phyloP scores from a whole-genome alignment of 2,888 invertebrate species.

The Xiphydria camelus region DNA sequence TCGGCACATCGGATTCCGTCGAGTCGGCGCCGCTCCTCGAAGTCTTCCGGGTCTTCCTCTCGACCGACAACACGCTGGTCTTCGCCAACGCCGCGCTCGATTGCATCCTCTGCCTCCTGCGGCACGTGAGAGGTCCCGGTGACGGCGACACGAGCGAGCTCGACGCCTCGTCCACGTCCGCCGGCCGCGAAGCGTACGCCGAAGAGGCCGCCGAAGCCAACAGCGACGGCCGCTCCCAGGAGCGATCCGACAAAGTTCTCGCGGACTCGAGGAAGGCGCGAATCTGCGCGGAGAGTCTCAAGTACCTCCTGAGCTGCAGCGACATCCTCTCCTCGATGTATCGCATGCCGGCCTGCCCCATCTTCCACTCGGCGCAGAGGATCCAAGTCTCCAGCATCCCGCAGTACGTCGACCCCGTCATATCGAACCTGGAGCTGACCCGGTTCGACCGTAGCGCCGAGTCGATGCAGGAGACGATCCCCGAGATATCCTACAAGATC shows the following conservation, averaged over 20 bases:
- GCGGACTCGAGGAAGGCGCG: conserved; percentile 50
- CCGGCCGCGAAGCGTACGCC: conserved; percentile 1
- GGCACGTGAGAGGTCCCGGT: conserved; percentile 75
- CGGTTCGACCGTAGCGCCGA: conserved; percentile 66
- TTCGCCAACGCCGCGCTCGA: conserved; percentile 94
- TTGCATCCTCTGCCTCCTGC: conserved; percentile 86
- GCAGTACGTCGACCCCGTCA: conserved; percentile 82
- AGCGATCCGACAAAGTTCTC: conserved; percentile 24
- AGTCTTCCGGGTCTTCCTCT: conserved; percentile 91
- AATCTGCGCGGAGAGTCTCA: conserved; percentile 77
- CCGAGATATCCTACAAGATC: conserved; percentile 68
- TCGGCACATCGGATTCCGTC: conserved; percentile 68
- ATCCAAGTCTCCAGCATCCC: conserved; percentile 77
- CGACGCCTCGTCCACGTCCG: conserved; percentile 51
- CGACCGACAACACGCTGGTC: conserved; percentile 89
- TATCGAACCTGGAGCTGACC: conserved; percentile 75
- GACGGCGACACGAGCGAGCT: conserved; percentile 61
- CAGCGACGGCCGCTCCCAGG: conserved; percentile 38
- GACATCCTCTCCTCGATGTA: conserved; percentile 90
- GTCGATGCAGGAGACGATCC: conserved; percentile 68
- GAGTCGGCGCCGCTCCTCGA: conserved; percentile 78
- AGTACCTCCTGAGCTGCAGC: conserved; percentile 83
- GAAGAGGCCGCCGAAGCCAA: conserved; percentile 15
- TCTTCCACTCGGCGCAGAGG: conserved; percentile 86
- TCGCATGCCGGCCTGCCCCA: conserved; percentile 92